Base-by-base conservation (phyloP, 2,113 vertebrate genomes). In the Zosterops borbonicus region DNA sequence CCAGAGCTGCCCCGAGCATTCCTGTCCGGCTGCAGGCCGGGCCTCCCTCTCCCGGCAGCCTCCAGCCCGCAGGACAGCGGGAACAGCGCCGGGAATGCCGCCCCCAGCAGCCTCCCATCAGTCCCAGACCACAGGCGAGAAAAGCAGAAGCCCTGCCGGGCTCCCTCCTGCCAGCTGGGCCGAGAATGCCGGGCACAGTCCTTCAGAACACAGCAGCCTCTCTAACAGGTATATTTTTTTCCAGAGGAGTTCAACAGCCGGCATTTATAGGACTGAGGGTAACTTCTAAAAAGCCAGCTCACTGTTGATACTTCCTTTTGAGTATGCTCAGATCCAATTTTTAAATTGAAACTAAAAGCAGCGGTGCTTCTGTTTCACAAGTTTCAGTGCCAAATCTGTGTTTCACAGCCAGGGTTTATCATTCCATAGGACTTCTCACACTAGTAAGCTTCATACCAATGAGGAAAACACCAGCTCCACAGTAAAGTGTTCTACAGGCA, bases 171-270 rank as follows among this genome's bases (percentile, higher is more conserved):
- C 1, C 55, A 14, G 71, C 23, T 23, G n/a, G 53, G 15, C n/a
- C 0, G 1, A 27, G 19, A 44, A 46, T 50, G 33, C 1, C 0
- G 9, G 60, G 16, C 37, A 33, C 12, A 0, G 4, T 4, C 9
- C 23, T 68, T 59, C 52, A 12, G 31, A 42, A 31, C n/a, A 27
- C 12, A 14, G 35, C 3, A 42, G 24, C 58, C n/a, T 76, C 25
- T 1, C 0, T 9, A 46, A 53, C 11, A 28, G 52, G 25, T 4
- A 2, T 18, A 41, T 2, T 7, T n/a, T 56, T 24, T 59, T 60
- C 71, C 46, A 42, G 37, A 39, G 21, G 23, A 60, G 18, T 33
- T 55, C 13, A 70, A 56, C 8, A 44, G 39, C 37, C 52, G 28
- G 53, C 63, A 14, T 24, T 58, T 59, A 37, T 12, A 67, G 65